phyloP scores from a whole-genome alignment of 1,140 invertebrate species.

The Drosophila bifasciata region DNA sequence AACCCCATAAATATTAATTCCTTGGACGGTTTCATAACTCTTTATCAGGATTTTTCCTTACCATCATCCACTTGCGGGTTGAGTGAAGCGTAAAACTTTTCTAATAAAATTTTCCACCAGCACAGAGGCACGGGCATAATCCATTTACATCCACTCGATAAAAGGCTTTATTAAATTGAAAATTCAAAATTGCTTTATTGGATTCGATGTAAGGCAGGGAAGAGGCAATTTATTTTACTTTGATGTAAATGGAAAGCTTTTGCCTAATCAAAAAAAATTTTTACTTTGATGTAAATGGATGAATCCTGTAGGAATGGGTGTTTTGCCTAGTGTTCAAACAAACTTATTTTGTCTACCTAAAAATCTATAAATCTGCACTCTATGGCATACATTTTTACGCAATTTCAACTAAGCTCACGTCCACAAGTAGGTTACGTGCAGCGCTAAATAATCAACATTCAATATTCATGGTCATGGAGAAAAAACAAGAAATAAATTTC shows the following conservation, averaged over 20 bases:
- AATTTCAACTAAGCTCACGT: slow-evolving; percentile 27
- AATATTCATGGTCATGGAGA: slow-evolving; percentile 24
- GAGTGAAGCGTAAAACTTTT: slow-evolving; percentile 53
- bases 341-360: too few relatives aligned
- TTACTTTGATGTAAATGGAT: too few relatives aligned
- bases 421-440: slow-evolving; percentile 36
- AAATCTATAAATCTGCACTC: slow-evolving; percentile 42
- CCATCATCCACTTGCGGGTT: slow-evolving; percentile 8
- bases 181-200: slow-evolving; percentile 70
- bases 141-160: slow-evolving; percentile 64
- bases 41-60: slow-evolving; percentile 4
- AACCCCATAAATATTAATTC: slow-evolving; percentile 51
- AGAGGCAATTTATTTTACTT: slow-evolving; percentile 40
- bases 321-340: too few relatives aligned
- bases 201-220: slow-evolving; percentile 18
- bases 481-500: slow-evolving; percentile 40
- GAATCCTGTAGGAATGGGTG: too few relatives aligned
- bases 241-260: slow-evolving; percentile 46
- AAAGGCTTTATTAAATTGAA: slow-evolving; percentile 73
- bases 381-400: slow-evolving; percentile 21
- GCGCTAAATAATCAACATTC: slow-evolving; percentile 41
- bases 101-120: slow-evolving; percentile 57
- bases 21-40: background rate
- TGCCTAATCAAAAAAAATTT: slow-evolving; percentile 40
- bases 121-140: slow-evolving; percentile 39